Evolutionary conservation across 2,113 vertebrate species (phyloP).

Genomic region (Leptobrachium leishanense): DNA sequence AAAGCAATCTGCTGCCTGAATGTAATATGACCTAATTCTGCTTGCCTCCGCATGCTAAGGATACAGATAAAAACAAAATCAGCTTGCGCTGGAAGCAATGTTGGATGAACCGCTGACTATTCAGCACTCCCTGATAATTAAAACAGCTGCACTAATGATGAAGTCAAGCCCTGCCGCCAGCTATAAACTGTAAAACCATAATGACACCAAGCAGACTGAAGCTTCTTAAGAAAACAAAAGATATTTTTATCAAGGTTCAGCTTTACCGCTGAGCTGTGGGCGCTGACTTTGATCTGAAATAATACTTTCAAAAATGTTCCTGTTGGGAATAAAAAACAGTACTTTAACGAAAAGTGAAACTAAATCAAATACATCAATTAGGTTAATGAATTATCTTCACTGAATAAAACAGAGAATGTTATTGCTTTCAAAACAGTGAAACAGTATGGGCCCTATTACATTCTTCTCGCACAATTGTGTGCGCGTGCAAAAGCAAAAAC

Average conservation of each 20-base stretch:
- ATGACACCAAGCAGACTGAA: constrained; percentile 28
- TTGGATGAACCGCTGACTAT: constrained; percentile 20
- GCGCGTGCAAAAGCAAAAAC: too few relatives aligned
- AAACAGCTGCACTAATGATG: constrained; percentile 35
- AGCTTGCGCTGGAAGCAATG: not conserved
- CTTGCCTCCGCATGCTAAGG: constrained; percentile 16
- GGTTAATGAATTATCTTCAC: too few relatives aligned
- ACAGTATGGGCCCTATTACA: too few relatives aligned
- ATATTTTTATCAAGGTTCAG: constrained; percentile 33
- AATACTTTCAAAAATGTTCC: too few relatives aligned
- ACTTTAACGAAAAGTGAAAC: too few relatives aligned
- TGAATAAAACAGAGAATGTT: too few relatives aligned
- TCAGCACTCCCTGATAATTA: constrained; percentile 30
- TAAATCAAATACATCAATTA: too few relatives aligned
- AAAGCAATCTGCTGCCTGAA: not conserved
- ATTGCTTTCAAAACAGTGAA: too few relatives aligned
- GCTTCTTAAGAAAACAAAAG: not conserved
- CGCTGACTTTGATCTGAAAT: too few relatives aligned
- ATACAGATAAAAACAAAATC: not conserved
- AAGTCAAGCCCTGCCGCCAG: constrained; percentile 18
- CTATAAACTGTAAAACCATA: not conserved
- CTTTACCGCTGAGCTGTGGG: too few relatives aligned
- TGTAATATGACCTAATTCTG: constrained; percentile 21
- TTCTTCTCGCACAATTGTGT: too few relatives aligned
- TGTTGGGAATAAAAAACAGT: too few relatives aligned